Evolutionary conservation across 2,888 invertebrate species (phyloP), one percentile per base, ranked within the genome.

Genomic region (Andrena bicolor): DNA sequence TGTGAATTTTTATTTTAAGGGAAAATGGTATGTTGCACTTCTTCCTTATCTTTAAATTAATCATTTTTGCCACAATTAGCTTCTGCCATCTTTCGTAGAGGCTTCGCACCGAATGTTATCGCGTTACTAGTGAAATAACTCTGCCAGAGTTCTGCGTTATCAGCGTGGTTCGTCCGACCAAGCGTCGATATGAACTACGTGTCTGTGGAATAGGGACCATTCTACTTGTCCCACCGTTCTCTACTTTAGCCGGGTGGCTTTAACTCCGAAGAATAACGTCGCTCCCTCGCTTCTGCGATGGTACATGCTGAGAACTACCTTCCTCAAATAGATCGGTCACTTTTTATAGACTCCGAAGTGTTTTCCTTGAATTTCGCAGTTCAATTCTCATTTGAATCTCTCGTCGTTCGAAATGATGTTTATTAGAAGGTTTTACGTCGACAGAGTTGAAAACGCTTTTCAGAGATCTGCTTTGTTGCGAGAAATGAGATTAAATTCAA

Each of bases 81-180:
- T 61, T 23, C n/a, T n/a, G 78, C 66, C 74, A 82, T 71, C 82
- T 82, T 56, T 63, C 49, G 74, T 16, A 16, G 2, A 10, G 10
- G 8, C 3, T n/a, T 13, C 5, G 48, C 16, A 68, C 6, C 49
- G 1, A 4, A 2, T 23, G 10, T 20, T 28, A 10, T 13, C 3
- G 4, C n/a, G 10, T 16, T 16, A 16, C 6, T 28, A 6, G 13
- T 23, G 8, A n/a, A 48, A 35, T 16, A 1, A 16, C 6, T 2
- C 8, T 10, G 28, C 23, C 53, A 85, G 85, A n/a, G n/a, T 6
- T 28, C 85, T 85, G 32, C 68, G 41, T 86, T 86, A 80, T 49
- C 86, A 51, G 51, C 66, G 13, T 13, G 7, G 41, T 56, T 48
- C 7, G 76, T 51, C 78, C 48, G 81, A 81, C 71, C 63, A 81